Evolutionary conservation across 2,113 vertebrate genomes (phyloP).

Genomic region (Chaetodon auriga): DNA sequence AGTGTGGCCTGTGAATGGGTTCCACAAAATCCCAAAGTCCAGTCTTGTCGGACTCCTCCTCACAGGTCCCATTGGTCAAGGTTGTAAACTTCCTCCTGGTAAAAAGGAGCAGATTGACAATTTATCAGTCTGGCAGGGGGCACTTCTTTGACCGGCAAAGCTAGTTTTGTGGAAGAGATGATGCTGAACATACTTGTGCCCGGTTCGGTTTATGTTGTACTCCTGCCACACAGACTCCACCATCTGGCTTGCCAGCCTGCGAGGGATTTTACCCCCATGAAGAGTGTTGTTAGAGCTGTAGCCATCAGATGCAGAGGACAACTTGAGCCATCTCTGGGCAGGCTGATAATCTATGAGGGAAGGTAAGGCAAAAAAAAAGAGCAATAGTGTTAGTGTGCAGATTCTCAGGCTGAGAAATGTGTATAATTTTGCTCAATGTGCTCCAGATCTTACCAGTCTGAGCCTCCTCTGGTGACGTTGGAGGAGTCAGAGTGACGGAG

Average conservation of each 20-base stretch:
- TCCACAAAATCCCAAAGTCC: slow-evolving; percentile 96
- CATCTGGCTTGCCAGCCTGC: slow-evolving; percentile 94
- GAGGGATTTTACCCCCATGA: slow-evolving; percentile 96
- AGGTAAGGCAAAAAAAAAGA: neutral
- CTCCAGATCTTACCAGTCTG: slow-evolving; percentile 88
- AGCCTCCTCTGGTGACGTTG: slow-evolving; percentile 97
- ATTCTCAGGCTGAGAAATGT: neutral
- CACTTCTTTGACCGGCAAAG: neutral
- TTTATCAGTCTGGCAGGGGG: neutral
- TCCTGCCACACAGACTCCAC: slow-evolving; percentile 99
- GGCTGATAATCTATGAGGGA: slow-evolving; percentile 90
- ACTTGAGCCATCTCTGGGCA: slow-evolving; percentile 94
- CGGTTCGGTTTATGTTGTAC: slow-evolving; percentile 95
- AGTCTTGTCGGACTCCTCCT: slow-evolving; percentile 91
- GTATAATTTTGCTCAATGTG: neutral
- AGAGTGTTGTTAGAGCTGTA: slow-evolving; percentile 93
- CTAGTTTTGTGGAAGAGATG: neutral
- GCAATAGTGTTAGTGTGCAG: neutral
- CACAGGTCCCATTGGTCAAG: slow-evolving; percentile 90
- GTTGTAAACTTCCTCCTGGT: slow-evolving; percentile 94
- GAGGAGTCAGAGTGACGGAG: slow-evolving; percentile 96
- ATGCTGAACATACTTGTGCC: slow-evolving; percentile 91
- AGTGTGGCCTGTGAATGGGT: slow-evolving; percentile 90
- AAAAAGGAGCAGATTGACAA: slow-evolving; percentile 3
- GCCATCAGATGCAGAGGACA: slow-evolving; percentile 91